phyloP scores from a whole-genome alignment of 1,140 invertebrate genomes.

The Temnothorax curvispinosus region DNA sequence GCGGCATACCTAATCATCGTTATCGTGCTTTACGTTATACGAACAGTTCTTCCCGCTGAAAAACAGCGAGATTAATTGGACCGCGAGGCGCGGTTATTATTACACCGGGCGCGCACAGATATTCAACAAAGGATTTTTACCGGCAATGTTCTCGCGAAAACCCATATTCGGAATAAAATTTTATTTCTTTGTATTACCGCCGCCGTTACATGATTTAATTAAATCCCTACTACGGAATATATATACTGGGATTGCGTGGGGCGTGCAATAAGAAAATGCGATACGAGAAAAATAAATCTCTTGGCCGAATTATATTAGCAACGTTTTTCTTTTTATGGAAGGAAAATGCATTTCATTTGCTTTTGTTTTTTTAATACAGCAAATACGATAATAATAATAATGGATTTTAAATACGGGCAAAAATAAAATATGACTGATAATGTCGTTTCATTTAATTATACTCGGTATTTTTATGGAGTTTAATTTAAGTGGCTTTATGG shows the following conservation, averaged over 20 bases:
- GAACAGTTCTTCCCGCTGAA: constrained; percentile 21
- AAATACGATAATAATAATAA: neutral
- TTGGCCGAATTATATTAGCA: neutral
- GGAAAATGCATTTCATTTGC: neutral
- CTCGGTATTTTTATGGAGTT: neutral
- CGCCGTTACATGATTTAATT: constrained; percentile 58
- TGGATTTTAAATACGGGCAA: neutral
- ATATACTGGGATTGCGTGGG: neutral
- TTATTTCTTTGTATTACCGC: constrained; percentile 53
- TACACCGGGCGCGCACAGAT: constrained; percentile 21
- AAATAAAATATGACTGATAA: neutral
- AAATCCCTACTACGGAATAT: constrained; percentile 32
- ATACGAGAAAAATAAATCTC: constrained; percentile 3
- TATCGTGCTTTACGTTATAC: constrained; percentile 42
- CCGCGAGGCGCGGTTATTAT: constrained; percentile 45
- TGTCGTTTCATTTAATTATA: neutral
- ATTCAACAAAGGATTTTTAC: constrained; percentile 54
- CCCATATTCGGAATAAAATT: constrained; percentile 56
- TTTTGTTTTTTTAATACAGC: neutral
- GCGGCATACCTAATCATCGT: constrained; percentile 48
- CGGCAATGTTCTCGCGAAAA: constrained; percentile 2
- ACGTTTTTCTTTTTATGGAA: neutral
- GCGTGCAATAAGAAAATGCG: constrained; percentile 22
- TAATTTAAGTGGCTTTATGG: constrained; percentile 7
- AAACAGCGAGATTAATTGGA: constrained; percentile 58